Evolutionary conservation across 2,113 vertebrate species (phyloP), one percentile per base, ranked within the genome.

Genomic region (Callipepla californica): DNA sequence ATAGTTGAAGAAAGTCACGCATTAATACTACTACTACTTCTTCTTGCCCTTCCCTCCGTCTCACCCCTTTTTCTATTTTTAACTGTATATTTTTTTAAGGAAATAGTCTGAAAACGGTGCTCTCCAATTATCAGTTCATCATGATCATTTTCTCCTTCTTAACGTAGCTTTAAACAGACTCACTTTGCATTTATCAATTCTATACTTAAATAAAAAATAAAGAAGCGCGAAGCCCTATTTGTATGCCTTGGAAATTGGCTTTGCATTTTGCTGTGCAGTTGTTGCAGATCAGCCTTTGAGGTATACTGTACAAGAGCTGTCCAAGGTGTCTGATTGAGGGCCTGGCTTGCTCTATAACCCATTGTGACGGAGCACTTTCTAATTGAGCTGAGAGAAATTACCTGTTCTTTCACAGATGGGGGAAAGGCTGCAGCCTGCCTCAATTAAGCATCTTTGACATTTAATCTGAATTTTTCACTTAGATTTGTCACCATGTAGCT

Each of bases 401-500:
- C 85, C 87, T 98, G 97, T 98, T 98, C 98, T 98, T 98, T 98
- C 98, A 98, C 97, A 98, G 66, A 98, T 97, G 97, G 97, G 97
- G 96, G 97, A 88, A 93, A 96, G 89, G 97, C 45, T 96, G 98
- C 97, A 96, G 95, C 97, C 97, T 96, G 95, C 95, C 96, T 96
- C 97, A 97, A 94, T 93, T 96, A 96, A 94, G 83, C 97, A 97
- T 97, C 98, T 98, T 98, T 97, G 97, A 97, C 97, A 59, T 96
- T 97, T 95, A 89, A 95, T 92, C 85, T 80, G 65, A 84, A 92
- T 97, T 95, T 96, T 95, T 80, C 90, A 92, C 97, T 96, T 97
- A 98, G 94, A 97, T 98, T 97, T 97, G 97, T 98, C 98, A 98
- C 98, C 98, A 98, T 97, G 97, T 98, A 98, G 98, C 98, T 98